Evolutionary conservation across 2,113 vertebrate genomes (phyloP).

Genomic region (Brachyhypopomus occidentalis): DNA sequence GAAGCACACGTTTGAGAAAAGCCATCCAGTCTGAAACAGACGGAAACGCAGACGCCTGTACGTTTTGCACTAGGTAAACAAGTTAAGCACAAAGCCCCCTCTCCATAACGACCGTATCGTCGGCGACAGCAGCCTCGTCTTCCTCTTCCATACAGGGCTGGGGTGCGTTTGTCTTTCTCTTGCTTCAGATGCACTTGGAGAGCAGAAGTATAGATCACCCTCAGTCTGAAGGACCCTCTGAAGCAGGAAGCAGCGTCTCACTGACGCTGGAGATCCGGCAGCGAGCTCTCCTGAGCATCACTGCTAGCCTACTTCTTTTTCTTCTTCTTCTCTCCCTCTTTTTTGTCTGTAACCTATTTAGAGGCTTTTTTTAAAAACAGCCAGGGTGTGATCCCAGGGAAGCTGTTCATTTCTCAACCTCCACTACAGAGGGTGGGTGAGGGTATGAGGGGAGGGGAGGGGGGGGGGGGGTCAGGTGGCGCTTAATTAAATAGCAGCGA

Average conservation of each 20-base stretch:
- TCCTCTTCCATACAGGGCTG: neutral
- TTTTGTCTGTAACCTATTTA: constrained; percentile 77
- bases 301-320: constrained; percentile 73
- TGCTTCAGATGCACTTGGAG: neutral
- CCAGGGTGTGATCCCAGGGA: constrained; percentile 68
- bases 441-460: neutral
- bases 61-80: neutral
- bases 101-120: neutral
- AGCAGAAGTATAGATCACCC: neutral
- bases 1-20: constrained; percentile 7
- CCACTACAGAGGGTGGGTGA: constrained; percentile 33
- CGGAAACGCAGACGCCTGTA: constrained; percentile 11
- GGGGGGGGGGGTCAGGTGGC: neutral
- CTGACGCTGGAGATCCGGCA: constrained; percentile 65
- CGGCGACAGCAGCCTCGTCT: neutral
- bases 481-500: constrained; percentile 48
- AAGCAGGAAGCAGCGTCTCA: constrained; percentile 70
- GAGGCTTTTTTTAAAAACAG: constrained; percentile 71
- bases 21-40: constrained; percentile 33
- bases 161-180: no score
- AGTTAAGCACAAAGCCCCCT: neutral
- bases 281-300: constrained; percentile 67
- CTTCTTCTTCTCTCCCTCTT: constrained; percentile 69
- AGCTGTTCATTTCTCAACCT: constrained; percentile 65
- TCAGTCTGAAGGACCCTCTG: constrained; percentile 45